Conservation (phyloP, 2,888 invertebrate genomes). For the Chydorus sphaericus region DNA sequence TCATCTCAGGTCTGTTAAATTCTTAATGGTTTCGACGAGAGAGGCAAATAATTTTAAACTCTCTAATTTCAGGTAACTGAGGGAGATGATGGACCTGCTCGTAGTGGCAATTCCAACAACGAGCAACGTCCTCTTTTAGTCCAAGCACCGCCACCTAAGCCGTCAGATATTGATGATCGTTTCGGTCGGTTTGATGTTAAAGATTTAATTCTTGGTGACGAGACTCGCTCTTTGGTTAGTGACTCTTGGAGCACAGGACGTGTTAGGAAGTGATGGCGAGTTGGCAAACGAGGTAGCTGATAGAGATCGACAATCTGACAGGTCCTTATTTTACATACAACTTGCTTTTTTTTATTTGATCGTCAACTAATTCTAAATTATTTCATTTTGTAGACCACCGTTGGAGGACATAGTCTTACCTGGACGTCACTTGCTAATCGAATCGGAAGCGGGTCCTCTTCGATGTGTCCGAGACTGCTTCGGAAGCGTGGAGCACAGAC, state of each 20-base stretch:
- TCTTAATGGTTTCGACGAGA: not conserved
- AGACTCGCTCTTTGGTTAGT: slow-evolving; percentile 90
- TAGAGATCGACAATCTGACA: slow-evolving; percentile 13
- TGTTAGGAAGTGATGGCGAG: slow-evolving; percentile 90
- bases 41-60: not conserved
- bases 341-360: not conserved
- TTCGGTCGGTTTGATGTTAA: slow-evolving; percentile 97
- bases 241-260: slow-evolving; percentile 99
- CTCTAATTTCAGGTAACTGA: slow-evolving; percentile 43
- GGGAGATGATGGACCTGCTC: slow-evolving; percentile 40
- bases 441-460: slow-evolving; percentile 12
- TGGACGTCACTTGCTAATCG: slow-evolving; percentile 12
- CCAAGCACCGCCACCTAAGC: slow-evolving; percentile 3
- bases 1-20: slow-evolving; percentile 50
- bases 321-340: not conserved
- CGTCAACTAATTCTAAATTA: not conserved
- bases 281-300: slow-evolving; percentile 61
- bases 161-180: slow-evolving; percentile 89
- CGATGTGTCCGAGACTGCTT: slow-evolving; percentile 80
- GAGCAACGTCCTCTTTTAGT: slow-evolving; percentile 17
- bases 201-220: slow-evolving; percentile 58
- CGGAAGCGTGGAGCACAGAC: slow-evolving; percentile 97
- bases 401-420: slow-evolving; percentile 13
- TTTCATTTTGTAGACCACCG: not conserved
- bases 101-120: slow-evolving; percentile 26